phyloP scores from a whole-genome alignment of 2,113 vertebrate genomes.

The Pygoscelis antarcticus region DNA sequence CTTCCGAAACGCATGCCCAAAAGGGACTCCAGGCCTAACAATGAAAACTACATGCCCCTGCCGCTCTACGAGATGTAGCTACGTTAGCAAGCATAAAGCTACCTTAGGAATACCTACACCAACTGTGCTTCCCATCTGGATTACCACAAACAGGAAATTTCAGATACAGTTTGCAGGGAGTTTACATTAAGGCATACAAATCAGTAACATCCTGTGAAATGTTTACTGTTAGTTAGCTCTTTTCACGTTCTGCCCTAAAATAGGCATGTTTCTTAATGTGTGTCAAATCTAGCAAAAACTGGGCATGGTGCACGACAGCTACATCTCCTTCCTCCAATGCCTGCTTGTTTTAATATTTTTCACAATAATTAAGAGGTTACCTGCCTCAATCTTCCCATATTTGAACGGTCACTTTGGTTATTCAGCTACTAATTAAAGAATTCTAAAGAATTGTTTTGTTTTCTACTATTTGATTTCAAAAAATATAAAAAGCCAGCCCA shows the following conservation, averaged over 20 bases:
- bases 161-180: not conserved
- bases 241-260: not conserved
- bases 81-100: not conserved
- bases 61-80: not conserved
- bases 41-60: not conserved
- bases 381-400: not conserved
- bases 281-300: not conserved
- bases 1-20: not conserved
- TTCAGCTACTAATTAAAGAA: not conserved
- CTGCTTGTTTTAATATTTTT: not conserved
- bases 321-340: not conserved
- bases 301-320: not conserved
- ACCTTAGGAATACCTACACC: not conserved
- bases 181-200: not conserved
- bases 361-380: not conserved
- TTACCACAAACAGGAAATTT: not conserved
- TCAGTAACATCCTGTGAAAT: not conserved
- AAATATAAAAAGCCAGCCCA: not conserved
- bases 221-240: not conserved
- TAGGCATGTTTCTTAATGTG: not conserved
- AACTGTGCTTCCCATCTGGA: not conserved
- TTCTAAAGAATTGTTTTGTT: not conserved
- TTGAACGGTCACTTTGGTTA: not conserved
- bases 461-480: not conserved
- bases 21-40: not conserved